Percentiles rank a stretch among this genome's conserved stretches.
Evolutionary conservation across 2,113 vertebrate genomes (phyloP).

Genomic region (Centropus bengalensis): DNA sequence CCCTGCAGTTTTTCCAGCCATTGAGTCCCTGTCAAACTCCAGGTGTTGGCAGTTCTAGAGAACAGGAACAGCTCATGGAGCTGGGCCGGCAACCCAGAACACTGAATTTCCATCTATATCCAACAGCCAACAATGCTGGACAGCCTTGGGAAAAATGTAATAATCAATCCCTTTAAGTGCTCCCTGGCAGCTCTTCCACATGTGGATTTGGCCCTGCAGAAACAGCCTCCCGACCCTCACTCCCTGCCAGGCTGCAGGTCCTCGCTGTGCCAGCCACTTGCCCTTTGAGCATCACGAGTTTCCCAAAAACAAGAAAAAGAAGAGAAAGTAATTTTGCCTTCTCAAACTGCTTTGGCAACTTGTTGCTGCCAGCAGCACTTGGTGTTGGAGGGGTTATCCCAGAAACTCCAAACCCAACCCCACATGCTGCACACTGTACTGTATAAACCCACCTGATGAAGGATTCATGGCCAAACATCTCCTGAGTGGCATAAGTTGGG

Average conservation of each 20-base stretch:
- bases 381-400: neutral
- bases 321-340: neutral
- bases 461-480: neutral
- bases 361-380: neutral
- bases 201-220: neutral
- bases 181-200: neutral
- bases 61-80: neutral
- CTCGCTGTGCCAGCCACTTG: neutral
- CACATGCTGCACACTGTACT: fast-evolving
- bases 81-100: neutral
- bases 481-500: neutral
- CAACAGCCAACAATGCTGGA: neutral
- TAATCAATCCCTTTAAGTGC: neutral
- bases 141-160: neutral
- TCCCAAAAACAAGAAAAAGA: neutral
- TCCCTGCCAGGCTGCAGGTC: too few relatives aligned
- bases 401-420: neutral
- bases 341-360: neutral
- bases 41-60: neutral
- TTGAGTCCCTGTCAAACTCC: neutral
- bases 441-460: neutral
- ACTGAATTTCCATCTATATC: neutral
- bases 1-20: neutral
- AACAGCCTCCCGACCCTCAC: fast-evolving
- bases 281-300: neutral